A percentile compares a stretch with the other conserved stretches of the same genome.
phyloP scores from a whole-genome alignment of 2,113 vertebrate genomes.

The Triplophysa dalaica region DNA sequence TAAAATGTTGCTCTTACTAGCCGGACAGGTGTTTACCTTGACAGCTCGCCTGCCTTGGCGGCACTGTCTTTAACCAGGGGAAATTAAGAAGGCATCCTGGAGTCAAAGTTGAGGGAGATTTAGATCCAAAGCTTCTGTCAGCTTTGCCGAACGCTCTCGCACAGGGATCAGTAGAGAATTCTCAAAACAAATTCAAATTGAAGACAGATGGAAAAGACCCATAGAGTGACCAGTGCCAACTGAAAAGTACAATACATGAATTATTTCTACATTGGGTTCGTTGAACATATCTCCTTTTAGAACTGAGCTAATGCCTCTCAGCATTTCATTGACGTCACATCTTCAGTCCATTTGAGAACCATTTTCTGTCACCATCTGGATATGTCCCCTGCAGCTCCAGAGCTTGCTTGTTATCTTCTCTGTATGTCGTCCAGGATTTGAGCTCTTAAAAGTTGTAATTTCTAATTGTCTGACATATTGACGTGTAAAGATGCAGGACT shows the following conservation, averaged over 20 bases:
- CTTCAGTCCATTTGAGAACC: background rate
- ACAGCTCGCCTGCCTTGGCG: slow-evolving; percentile 21
- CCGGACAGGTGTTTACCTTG: slow-evolving; percentile 49
- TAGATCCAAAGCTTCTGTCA: background rate
- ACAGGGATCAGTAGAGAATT: slow-evolving; percentile 15
- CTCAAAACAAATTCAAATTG: slow-evolving; percentile 33
- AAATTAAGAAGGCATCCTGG: slow-evolving; percentile 24
- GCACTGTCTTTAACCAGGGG: slow-evolving; percentile 1
- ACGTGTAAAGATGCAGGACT: background rate
- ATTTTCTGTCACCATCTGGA: background rate
- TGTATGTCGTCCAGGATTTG: background rate
- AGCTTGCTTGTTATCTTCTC: slow-evolving; percentile 18
- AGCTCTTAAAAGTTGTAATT: background rate
- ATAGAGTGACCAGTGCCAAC: background rate
- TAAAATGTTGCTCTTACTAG: slow-evolving; percentile 36
- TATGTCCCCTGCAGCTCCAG: background rate
- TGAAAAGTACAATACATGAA: background rate
- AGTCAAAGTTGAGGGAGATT: slow-evolving; percentile 1
- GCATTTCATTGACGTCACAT: background rate
- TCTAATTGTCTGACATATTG: background rate
- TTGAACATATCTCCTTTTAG: background rate
- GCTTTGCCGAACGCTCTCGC: background rate
- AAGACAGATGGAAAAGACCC: slow-evolving; percentile 40
- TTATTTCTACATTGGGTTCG: background rate
- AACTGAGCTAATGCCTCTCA: background rate